phyloP scores from a whole-genome alignment of 2,888 invertebrate genomes.

The Torymus tubicola region DNA sequence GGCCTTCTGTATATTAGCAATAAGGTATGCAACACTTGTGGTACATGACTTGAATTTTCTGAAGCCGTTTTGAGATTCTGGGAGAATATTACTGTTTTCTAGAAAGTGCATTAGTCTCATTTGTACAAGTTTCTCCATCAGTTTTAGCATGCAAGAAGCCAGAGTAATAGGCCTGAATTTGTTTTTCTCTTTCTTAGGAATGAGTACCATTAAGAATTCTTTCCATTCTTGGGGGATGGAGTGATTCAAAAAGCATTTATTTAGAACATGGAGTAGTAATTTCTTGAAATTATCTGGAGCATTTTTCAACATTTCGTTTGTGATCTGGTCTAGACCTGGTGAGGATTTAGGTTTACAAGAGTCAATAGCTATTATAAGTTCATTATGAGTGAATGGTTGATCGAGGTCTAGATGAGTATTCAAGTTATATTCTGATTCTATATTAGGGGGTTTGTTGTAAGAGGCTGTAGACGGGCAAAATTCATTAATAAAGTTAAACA shows the following conservation, averaged over 20 bases:
- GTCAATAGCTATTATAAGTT: not conserved
- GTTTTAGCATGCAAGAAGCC: conserved; percentile 2
- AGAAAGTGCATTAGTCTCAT: not conserved
- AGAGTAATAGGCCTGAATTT: conserved; percentile 29
- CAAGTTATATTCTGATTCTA: no score
- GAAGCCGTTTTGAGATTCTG: conserved; percentile 22
- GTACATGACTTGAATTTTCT: conserved; percentile 25
- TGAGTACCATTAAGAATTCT: conserved; percentile 5
- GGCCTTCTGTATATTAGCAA: conserved; percentile 5
- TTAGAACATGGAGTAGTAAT: not conserved
- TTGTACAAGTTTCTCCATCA: conserved; percentile 21
- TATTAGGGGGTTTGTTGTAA: no score
- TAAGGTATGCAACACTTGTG: not conserved
- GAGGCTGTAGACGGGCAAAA: no score
- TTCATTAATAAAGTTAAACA: no score
- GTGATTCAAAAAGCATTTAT: not conserved
- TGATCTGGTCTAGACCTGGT: conserved; percentile 24
- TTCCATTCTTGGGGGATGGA: conserved; percentile 9
- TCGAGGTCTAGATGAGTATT: no score
- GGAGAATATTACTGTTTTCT: conserved; percentile 1
- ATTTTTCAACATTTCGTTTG: conserved; percentile 18
- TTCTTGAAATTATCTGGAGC: not conserved
- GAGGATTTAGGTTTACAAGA: not conserved
- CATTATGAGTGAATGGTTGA: not conserved
- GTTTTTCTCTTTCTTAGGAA: conserved; percentile 4